Percentiles rank a stretch among this genome's conserved stretches.
These are phyloP conservation scores for Pteropus rufus DNA, from an alignment of 2,797 vertebrate genomes.

Conservation along the genomic window DNA sequence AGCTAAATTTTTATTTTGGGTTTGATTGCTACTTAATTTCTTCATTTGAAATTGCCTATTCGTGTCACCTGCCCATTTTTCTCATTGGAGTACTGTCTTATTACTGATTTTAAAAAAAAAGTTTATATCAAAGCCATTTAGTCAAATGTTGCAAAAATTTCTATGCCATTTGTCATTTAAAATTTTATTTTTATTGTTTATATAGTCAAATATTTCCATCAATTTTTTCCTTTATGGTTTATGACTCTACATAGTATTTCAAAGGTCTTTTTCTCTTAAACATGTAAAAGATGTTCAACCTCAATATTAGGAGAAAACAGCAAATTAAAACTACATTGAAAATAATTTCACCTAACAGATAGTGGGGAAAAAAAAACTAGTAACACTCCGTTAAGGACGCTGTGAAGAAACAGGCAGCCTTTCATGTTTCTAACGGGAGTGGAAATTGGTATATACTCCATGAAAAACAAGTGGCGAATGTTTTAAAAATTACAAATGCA, in stretches of 20 bases:
- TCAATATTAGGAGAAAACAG: slow-evolving; percentile 47
- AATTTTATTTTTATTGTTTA: slow-evolving; percentile 24
- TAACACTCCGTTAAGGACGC: slow-evolving; percentile 13
- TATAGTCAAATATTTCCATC: neutral
- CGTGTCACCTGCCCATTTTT: neutral
- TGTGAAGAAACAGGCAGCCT: neutral
- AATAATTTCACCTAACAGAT: slow-evolving; percentile 35
- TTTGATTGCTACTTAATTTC: slow-evolving; percentile 17
- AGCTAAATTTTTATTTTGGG: neutral
- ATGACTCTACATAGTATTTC: neutral
- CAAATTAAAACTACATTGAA: slow-evolving; percentile 22
- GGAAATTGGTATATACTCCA: neutral
- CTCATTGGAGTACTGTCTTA: neutral
- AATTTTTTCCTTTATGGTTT: neutral
- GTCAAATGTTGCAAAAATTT: neutral
- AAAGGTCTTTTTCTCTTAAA: neutral
- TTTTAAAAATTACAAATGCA: slow-evolving; percentile 27
- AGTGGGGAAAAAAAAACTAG: neutral
- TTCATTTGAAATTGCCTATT: slow-evolving; percentile 6
- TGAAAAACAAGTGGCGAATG: neutral
- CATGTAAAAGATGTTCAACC: neutral
- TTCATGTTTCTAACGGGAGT: neutral
- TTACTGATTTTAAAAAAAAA: slow-evolving; percentile 27
- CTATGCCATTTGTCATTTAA: neutral
- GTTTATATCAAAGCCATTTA: neutral